Conservation (phyloP, 2,888 invertebrate species). For the Oscheius onirici region DNA sequence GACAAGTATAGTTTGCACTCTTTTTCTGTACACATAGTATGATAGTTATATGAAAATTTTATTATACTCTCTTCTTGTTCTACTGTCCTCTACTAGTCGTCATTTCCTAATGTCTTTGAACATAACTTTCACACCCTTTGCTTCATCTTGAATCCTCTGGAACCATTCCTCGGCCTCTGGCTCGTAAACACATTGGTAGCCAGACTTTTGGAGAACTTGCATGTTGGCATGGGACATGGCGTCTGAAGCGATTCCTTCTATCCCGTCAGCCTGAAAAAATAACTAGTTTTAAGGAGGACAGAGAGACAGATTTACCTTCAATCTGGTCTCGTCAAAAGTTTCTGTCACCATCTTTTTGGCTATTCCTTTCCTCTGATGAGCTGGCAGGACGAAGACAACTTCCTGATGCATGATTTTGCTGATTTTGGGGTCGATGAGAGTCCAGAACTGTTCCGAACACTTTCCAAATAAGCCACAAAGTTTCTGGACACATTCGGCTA, state of each 20-base stretch:
- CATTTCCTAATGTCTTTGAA: constrained; percentile 14
- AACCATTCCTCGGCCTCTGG: constrained; percentile 2
- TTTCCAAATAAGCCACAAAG: constrained; percentile 9
- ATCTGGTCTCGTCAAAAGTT: neutral
- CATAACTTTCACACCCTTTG: neutral
- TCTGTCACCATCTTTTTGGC: constrained; percentile 11
- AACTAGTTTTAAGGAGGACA: neutral
- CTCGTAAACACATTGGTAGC: constrained; percentile 12
- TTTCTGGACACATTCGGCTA: neutral
- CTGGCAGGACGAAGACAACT: constrained; percentile 4
- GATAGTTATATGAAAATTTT: too few species aligned
- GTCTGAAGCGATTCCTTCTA: constrained; percentile 22
- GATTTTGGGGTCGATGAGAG: neutral
- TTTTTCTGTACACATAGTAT: too few species aligned
- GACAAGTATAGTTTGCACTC: too few species aligned
- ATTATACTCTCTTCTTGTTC: too few species aligned
- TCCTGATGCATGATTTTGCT: constrained; percentile 4
- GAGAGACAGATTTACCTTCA: constrained; percentile 20
- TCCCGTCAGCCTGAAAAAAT: constrained; percentile 6
- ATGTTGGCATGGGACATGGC: constrained; percentile 26
- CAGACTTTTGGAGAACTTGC: neutral
- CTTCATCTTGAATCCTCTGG: neutral
- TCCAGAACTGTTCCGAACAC: constrained; percentile 13
- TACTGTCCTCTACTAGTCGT: too few species aligned
- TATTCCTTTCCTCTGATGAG: constrained; percentile 27